A percentile compares a stretch with the other conserved stretches of the same genome.
phyloP scores from a whole-genome alignment of 2,797 vertebrate species.

The Vultur gryphus region DNA sequence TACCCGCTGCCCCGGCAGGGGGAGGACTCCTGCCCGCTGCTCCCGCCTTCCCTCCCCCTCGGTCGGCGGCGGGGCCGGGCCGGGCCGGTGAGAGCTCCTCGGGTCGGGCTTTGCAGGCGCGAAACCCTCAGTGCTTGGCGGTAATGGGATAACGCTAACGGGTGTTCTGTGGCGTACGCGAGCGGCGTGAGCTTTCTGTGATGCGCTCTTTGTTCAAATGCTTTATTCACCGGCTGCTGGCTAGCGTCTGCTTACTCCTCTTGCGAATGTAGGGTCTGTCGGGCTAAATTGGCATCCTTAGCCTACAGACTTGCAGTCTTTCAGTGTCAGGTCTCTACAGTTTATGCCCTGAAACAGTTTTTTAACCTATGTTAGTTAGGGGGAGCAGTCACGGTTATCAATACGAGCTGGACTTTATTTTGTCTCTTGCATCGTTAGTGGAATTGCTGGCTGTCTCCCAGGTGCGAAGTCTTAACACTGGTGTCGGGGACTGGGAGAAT shows the following conservation, averaged over 20 bases:
- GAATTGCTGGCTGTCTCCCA: neutral
- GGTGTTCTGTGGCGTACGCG: neutral
- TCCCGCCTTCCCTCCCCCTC: neutral
- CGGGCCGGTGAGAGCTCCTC: neutral
- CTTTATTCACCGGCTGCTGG: neutral
- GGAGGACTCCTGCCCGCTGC: neutral
- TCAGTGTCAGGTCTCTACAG: accelerated
- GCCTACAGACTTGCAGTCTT: neutral
- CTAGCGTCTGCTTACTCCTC: accelerated
- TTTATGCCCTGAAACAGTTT: neutral
- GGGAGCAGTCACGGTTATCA: neutral
- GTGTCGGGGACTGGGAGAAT: neutral
- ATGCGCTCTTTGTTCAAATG: accelerated
- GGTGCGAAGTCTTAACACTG: neutral
- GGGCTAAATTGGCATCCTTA: accelerated
- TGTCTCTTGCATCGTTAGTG: too few relatives aligned
- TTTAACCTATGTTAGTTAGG: neutral
- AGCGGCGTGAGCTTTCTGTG: neutral
- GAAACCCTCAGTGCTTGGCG: neutral
- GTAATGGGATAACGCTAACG: accelerated
- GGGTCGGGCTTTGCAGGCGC: neutral
- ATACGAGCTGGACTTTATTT: neutral
- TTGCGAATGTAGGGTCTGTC: accelerated
- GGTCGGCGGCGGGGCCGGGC: neutral
- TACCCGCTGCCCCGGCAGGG: neutral